Percentiles rank a stretch among this genome's conserved stretches.
phyloP scores from a whole-genome alignment of 1,140 invertebrate species.

The Drosophila nigrodunni region DNA sequence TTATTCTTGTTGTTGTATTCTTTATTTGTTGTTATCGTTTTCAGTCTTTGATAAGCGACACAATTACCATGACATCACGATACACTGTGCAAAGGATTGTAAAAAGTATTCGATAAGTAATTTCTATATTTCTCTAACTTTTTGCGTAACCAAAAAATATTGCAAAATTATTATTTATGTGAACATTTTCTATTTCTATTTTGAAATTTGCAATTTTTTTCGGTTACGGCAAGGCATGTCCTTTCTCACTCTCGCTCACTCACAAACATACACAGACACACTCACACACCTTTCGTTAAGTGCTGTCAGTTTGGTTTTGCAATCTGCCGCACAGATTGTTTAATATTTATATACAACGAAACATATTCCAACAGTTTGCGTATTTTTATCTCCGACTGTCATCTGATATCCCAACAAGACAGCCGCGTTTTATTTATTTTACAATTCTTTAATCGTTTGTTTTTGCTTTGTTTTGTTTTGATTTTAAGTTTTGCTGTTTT shows the following conservation, averaged over 20 bases:
- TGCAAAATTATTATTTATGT: conserved; percentile 40
- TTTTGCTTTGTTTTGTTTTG: conserved; percentile 35
- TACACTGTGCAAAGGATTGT: conserved; percentile 47
- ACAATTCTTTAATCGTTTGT: conserved; percentile 36
- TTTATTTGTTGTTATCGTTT: conserved; percentile 36
- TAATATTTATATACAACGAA: conserved; percentile 58
- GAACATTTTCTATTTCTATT: conserved; percentile 3
- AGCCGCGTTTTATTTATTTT: conserved; percentile 47
- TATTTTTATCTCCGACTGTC: conserved; percentile 63
- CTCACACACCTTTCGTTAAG: conserved; percentile 68
- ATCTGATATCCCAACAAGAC: conserved; percentile 32
- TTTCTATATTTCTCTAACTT: not conserved
- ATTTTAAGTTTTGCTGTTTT: conserved; percentile 33
- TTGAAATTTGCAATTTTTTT: conserved; percentile 30
- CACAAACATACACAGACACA: conserved; percentile 29
- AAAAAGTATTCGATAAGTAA: conserved; percentile 23
- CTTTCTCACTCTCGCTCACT: conserved; percentile 30
- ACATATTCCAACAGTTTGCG: conserved; percentile 42
- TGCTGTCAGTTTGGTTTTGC: conserved; percentile 48
- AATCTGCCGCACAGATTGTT: conserved; percentile 35
- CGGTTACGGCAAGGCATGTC: conserved; percentile 4
- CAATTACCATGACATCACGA: conserved; percentile 61
- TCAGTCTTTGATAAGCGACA: conserved; percentile 57
- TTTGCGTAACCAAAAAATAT: conserved; percentile 27
- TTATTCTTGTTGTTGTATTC: conserved; percentile 28